Evolutionary conservation across 2,797 vertebrate genomes (phyloP).

Genomic region (Oreochromis grahami): DNA sequence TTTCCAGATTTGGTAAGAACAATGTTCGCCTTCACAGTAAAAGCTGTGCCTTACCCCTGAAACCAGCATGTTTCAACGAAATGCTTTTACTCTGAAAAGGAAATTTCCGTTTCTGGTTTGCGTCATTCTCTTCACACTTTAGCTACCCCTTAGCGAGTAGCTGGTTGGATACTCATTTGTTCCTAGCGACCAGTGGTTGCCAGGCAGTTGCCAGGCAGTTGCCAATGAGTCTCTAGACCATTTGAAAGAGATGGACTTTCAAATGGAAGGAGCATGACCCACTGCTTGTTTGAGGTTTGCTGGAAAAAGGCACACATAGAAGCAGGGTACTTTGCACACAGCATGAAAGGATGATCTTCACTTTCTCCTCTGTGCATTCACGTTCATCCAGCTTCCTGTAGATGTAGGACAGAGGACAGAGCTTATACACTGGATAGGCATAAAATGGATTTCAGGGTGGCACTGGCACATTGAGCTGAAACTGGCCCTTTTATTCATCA

Average conservation of each 20-base stretch:
- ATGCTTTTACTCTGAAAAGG: not conserved
- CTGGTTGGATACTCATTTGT: not conserved
- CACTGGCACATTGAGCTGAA: not conserved
- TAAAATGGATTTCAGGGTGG: not conserved
- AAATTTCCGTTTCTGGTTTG: not conserved
- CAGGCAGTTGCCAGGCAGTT: not conserved
- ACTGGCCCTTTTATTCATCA: not conserved
- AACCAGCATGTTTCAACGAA: accelerated
- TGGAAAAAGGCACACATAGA: not conserved
- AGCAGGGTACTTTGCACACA: not conserved
- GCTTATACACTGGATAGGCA: not conserved
- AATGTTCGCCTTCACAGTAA: not conserved
- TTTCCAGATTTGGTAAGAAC: not conserved
- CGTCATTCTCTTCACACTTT: not conserved
- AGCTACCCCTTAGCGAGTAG: accelerated
- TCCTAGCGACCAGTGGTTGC: not conserved
- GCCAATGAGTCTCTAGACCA: not conserved
- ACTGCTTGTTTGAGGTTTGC: slow-evolving; percentile 11
- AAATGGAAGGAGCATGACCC: not conserved
- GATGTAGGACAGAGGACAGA: slow-evolving; percentile 4
- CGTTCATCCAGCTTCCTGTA: slow-evolving; percentile 4
- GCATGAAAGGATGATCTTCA: not conserved
- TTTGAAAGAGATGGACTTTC: not conserved
- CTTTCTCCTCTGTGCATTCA: not conserved
- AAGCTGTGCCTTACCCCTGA: not conserved